Evolutionary conservation across 2,888 invertebrate species (phyloP).

Genomic region (Teleiodes luculella): DNA sequence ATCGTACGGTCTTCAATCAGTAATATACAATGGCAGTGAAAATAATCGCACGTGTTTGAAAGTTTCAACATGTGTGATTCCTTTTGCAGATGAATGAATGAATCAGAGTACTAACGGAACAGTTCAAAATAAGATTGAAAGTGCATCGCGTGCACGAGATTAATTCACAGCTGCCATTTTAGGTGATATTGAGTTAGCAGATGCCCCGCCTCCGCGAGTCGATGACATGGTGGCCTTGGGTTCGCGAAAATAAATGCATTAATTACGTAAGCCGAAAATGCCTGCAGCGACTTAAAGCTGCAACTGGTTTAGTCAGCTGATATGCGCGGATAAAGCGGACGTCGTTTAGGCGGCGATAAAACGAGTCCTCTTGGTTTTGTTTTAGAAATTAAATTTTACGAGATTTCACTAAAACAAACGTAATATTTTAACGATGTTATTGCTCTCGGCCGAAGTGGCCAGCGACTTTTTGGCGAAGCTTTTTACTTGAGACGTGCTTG

Average conservation of each 20-base stretch:
- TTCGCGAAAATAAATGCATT: slow-evolving; percentile 55
- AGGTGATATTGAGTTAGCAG: slow-evolving; percentile 63
- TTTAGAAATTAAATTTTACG: slow-evolving; percentile 11
- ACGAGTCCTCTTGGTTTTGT: slow-evolving; percentile 14
- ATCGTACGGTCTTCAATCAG: slow-evolving; percentile 42
- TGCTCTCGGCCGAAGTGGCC: neutral
- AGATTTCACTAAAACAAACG: slow-evolving; percentile 10
- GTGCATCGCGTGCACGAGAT: slow-evolving; percentile 2
- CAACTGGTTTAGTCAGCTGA: slow-evolving; percentile 62
- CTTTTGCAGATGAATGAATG: slow-evolving; percentile 40
- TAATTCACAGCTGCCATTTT: slow-evolving; percentile 47
- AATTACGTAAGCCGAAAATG: slow-evolving; percentile 53
- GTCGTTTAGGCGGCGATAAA: slow-evolving; percentile 27
- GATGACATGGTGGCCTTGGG: slow-evolving; percentile 63
- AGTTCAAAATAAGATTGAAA: slow-evolving; percentile 30
- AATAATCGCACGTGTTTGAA: slow-evolving; percentile 9
- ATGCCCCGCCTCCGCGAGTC: slow-evolving; percentile 49
- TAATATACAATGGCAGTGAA: slow-evolving; percentile 29
- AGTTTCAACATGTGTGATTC: neutral
- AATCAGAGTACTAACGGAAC: slow-evolving; percentile 46
- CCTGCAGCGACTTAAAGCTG: slow-evolving; percentile 45
- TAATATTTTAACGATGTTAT: slow-evolving; percentile 4
- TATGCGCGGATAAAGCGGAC: slow-evolving; percentile 40
- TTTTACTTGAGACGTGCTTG: neutral
- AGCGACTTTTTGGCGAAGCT: neutral